Percentiles rank a stretch among this genome's conserved stretches.
Evolutionary conservation across 2,888 invertebrate species (phyloP).

Genomic region (Ophion obscuratus): DNA sequence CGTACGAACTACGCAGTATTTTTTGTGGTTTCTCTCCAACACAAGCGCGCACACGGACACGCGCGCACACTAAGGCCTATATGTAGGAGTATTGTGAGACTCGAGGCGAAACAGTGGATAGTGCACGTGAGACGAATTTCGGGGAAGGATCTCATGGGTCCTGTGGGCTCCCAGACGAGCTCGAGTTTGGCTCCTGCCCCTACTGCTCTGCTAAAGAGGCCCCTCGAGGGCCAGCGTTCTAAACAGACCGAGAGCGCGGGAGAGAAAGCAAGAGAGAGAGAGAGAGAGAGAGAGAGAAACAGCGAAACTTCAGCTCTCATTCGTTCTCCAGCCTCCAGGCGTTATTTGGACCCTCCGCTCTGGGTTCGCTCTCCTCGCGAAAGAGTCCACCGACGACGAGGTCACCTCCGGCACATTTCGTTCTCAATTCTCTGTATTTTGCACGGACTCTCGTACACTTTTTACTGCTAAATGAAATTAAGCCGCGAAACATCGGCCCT

Average conservation of each 20-base stretch:
- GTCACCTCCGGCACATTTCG: conserved; percentile 54
- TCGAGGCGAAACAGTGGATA: conserved; percentile 47
- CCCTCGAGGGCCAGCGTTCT: conserved; percentile 61
- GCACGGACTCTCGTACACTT: conserved; percentile 1
- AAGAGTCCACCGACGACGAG: conserved; percentile 63
- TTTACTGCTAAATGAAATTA: conserved; percentile 22
- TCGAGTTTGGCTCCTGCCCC: conserved; percentile 56
- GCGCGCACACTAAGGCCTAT: neutral
- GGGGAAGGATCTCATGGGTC: conserved; percentile 65
- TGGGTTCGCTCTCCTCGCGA: conserved; percentile 43
- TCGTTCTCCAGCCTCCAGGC: conserved; percentile 48
- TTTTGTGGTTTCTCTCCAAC: conserved; percentile 25
- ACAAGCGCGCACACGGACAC: neutral
- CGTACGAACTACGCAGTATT: conserved; percentile 45
- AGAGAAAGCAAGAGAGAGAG: conserved; percentile 8
- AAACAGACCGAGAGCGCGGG: conserved; percentile 53
- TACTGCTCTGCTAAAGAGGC: conserved; percentile 56
- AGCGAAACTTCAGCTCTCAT: conserved; percentile 25
- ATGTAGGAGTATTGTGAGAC: conserved; percentile 16
- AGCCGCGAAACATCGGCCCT: conserved; percentile 2
- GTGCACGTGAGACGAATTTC: conserved; percentile 68
- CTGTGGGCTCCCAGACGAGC: conserved; percentile 53
- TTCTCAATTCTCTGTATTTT: conserved; percentile 48
- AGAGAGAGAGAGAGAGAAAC: conserved; percentile 37
- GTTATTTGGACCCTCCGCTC: conserved; percentile 42